Base-by-base conservation (phyloP, 2,888 invertebrate genomes). In the Gonocerus acuteangulatus region DNA sequence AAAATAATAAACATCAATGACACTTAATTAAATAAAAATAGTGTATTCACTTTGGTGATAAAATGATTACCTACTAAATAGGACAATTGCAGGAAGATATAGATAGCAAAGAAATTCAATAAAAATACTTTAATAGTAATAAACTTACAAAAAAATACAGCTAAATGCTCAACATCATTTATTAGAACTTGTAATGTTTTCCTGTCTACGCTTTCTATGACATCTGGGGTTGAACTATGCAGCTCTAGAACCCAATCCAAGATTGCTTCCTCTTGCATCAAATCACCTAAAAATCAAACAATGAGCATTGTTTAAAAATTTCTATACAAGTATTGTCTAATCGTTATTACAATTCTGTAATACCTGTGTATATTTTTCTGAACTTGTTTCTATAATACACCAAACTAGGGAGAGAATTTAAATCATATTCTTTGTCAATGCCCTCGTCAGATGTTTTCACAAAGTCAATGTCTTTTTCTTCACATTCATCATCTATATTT, bases 401-500 rank as follows among this genome's bases (percentile, higher is more conserved):
- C 61, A 94, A 77, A 19, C 91, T 84, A 66, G 93, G 93, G 60
- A 94, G 76, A 13, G 82, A 80, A 18, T 86, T 79, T 18, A 94
- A 78, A 73, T 92, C 92, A 72, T 93, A 93, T 76, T 91, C 91
- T 71, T 87, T 87, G 65, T 89, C 86, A 61, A 93, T 83, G 48
- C 89, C 88, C 23, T 87, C 86, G 71, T 93, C 93, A 7, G 91
- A 92, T 67, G 91, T 91, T 74, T 93, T 93, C 0, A 94, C 87
- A 72, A 94, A 93, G 73, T 90, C 88, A 67, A 94, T 90, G 69
- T 90, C 86, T 73, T 90, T 87, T 71, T 91, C 88, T 76, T 93
- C 93, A 71, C 92, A 91, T 72, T 92, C 91, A 69, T 93, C 92
- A 71, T 93, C 93, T 69, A 94, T 93, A 71, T 93, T 92, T 74